phyloP scores from a whole-genome alignment of 2,888 invertebrate species.

The Melanophora roralis region DNA sequence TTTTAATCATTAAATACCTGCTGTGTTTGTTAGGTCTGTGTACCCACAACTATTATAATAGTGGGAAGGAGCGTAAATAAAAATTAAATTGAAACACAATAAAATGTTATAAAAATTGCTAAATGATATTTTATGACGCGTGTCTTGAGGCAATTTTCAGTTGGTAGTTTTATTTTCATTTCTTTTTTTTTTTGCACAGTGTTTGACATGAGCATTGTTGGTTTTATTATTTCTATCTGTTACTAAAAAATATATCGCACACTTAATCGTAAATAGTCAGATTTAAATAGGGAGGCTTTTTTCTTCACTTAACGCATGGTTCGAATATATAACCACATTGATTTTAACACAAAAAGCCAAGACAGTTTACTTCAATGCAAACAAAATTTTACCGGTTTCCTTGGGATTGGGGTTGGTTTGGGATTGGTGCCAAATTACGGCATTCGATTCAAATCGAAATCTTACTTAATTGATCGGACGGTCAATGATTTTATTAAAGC shows the following conservation, averaged over 20 bases:
- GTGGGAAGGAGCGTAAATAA: conserved; percentile 29
- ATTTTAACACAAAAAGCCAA: neutral
- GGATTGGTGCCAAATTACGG: too few relatives aligned
- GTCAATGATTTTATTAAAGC: too few relatives aligned
- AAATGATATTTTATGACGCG: conserved; percentile 58
- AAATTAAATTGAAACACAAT: conserved; percentile 35
- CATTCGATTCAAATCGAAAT: too few relatives aligned
- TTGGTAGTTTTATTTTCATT: conserved; percentile 26
- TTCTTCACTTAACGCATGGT: neutral
- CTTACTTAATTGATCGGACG: too few relatives aligned
- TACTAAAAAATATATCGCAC: neutral
- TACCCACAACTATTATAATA: conserved; percentile 10
- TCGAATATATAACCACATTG: neutral
- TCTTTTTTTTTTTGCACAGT: neutral
- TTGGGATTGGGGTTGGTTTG: too few relatives aligned
- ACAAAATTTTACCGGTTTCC: too few relatives aligned
- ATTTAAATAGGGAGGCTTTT: neutral
- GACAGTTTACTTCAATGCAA: too few relatives aligned
- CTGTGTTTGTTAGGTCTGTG: conserved; percentile 33
- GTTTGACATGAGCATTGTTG: conserved; percentile 42
- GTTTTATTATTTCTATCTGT: conserved; percentile 28
- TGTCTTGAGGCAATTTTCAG: conserved; percentile 56
- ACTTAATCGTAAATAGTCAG: neutral
- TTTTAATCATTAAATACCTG: conserved; percentile 50
- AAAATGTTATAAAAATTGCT: conserved; percentile 9